These are phyloP conservation scores for Leuctra nigra DNA, from an alignment of 2,888 invertebrate genomes.

Conservation along the genomic window DNA sequence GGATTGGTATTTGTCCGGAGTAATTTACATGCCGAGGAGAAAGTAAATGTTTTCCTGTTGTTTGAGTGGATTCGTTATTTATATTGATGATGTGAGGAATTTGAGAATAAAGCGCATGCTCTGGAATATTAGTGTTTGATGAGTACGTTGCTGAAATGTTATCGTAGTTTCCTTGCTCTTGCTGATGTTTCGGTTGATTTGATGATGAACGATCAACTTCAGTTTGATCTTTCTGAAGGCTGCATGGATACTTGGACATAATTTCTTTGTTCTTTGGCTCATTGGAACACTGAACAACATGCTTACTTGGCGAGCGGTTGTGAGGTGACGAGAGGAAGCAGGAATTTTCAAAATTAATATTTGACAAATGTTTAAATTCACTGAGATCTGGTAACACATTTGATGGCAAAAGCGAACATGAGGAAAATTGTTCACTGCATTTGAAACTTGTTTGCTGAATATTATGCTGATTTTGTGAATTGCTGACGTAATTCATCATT, in stretches of 20 bases:
- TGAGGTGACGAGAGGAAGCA: conserved; percentile 4
- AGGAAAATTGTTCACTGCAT: conserved; percentile 27
- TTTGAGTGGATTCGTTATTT: conserved; percentile 17
- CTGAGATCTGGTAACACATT: conserved; percentile 22
- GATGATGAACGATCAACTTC: background rate
- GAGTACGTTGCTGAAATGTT: background rate
- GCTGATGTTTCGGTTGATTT: background rate
- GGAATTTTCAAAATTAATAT: conserved; percentile 5
- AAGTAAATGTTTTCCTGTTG: conserved; percentile 17
- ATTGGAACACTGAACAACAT: too few relatives aligned
- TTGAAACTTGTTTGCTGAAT: conserved; percentile 22
- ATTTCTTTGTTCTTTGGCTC: conserved; percentile 22
- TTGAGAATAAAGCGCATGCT: conserved; percentile 24
- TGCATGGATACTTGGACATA: conserved; percentile 18
- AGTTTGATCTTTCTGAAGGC: conserved; percentile 16
- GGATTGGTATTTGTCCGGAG: conserved; percentile 3
- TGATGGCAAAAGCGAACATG: conserved; percentile 22
- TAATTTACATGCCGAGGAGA: conserved; percentile 8
- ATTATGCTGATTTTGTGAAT: conserved; percentile 20
- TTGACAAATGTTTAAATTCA: conserved; percentile 17
- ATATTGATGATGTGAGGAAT: conserved; percentile 22
- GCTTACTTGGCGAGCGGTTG: conserved; percentile 12
- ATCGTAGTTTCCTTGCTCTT: conserved; percentile 5
- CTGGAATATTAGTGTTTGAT: conserved; percentile 12
- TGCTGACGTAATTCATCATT: conserved; percentile 18